phyloP scores from a whole-genome alignment of 2,797 vertebrate species.

The Aeoliscus strigatus region DNA sequence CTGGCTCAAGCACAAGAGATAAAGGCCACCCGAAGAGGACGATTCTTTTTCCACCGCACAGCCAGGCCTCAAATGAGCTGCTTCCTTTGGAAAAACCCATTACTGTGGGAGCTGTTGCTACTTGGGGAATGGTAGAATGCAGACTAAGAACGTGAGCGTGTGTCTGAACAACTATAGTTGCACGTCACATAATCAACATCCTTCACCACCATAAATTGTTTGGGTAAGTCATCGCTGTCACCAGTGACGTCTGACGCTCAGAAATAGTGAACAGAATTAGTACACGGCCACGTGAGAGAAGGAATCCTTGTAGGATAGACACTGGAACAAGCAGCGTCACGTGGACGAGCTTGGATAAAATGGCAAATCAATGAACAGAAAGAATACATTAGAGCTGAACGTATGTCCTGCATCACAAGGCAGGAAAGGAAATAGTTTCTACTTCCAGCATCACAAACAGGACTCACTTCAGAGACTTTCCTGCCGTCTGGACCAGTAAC shows the following conservation, averaged over 20 bases:
- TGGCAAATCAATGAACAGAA: background rate
- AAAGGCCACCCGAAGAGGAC: conserved; percentile 17
- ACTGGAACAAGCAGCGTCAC: background rate
- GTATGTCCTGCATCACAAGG: too few species aligned
- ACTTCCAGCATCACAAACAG: too few species aligned
- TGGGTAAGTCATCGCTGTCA: background rate
- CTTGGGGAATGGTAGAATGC: conserved; percentile 4
- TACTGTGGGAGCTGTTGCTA: background rate
- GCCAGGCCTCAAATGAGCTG: conserved; percentile 24
- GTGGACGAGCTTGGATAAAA: background rate
- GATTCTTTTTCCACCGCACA: conserved; percentile 22
- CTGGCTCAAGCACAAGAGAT: conserved; percentile 11
- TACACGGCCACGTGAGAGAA: background rate
- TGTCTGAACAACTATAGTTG: too few species aligned
- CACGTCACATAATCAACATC: conserved; percentile 9
- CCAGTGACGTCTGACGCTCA: too few species aligned
- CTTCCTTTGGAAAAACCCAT: conserved; percentile 22
- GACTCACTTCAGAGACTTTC: too few species aligned
- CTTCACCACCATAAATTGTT: conserved; percentile 1
- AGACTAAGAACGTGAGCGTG: conserved; percentile 1
- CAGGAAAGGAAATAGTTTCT: too few species aligned
- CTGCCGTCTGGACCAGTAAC: too few species aligned
- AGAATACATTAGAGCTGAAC: conserved; percentile 2
- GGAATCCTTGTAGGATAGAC: too few species aligned
- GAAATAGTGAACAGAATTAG: too few species aligned